Conservation (phyloP, 2,888 invertebrate species). For the Matsumyia berberina region DNA sequence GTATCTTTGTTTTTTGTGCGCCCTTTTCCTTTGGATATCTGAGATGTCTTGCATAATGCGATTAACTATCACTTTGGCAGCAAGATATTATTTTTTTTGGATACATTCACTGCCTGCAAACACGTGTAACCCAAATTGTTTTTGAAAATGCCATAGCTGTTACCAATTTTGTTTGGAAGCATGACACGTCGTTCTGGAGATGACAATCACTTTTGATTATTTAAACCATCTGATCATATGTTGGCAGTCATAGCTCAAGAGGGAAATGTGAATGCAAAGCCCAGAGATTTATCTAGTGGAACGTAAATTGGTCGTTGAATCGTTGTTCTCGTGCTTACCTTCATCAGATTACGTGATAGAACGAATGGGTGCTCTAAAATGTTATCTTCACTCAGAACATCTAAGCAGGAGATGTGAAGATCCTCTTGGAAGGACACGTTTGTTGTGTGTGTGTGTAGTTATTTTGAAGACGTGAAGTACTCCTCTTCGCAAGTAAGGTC, state of each 20-base stretch:
- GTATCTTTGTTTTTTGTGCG: conserved; percentile 16
- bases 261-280: too few species aligned
- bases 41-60: conserved; percentile 38
- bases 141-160: background rate
- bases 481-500: too few species aligned
- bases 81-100: conserved; percentile 7
- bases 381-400: too few species aligned
- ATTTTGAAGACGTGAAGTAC: too few species aligned
- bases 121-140: conserved; percentile 53
- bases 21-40: background rate
- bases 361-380: too few species aligned
- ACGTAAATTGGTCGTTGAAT: too few species aligned
- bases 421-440: too few species aligned
- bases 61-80: conserved; percentile 35
- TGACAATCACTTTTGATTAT: background rate
- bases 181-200: conserved; percentile 18
- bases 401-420: too few species aligned
- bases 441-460: too few species aligned
- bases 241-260: too few species aligned
- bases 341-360: background rate
- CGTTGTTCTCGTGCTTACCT: too few species aligned
- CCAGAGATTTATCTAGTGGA: too few species aligned
- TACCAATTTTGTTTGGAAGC: background rate
- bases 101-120: conserved; percentile 36
- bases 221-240: background rate